Conservation (phyloP, 1,140 invertebrate genomes). For the Diabrotica virgifera region DNA sequence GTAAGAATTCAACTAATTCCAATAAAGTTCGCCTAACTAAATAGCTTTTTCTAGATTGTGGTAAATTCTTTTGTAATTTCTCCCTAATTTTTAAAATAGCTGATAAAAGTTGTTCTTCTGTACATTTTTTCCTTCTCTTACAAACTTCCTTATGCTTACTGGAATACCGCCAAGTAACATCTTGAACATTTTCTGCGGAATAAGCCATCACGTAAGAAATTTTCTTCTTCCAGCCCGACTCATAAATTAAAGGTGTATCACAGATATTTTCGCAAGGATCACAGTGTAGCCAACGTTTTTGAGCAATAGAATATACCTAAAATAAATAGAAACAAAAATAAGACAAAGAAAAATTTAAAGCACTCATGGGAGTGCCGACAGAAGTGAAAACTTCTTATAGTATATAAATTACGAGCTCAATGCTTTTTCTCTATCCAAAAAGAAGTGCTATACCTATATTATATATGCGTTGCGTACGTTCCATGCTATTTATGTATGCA, state of each 20-base stretch:
- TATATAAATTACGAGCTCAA: too few relatives aligned
- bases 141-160: slow-evolving; percentile 60
- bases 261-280: slow-evolving; percentile 91
- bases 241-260: slow-evolving; percentile 90
- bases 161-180: slow-evolving; percentile 95
- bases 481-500: too few relatives aligned
- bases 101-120: slow-evolving; percentile 60
- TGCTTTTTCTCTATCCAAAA: too few relatives aligned
- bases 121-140: slow-evolving; percentile 55
- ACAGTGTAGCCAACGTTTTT: slow-evolving; percentile 86
- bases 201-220: slow-evolving; percentile 86
- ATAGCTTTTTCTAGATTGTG: slow-evolving; percentile 50
- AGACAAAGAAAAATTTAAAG: too few relatives aligned
- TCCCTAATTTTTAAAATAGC: slow-evolving; percentile 51
- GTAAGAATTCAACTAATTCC: slow-evolving; percentile 58
- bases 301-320: slow-evolving; percentile 64
- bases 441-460: too few relatives aligned
- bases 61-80: slow-evolving; percentile 51
- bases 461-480: too few relatives aligned
- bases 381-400: too few relatives aligned
- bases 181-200: slow-evolving; percentile 87
- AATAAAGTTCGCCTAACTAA: slow-evolving; percentile 53
- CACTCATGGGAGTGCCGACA: too few relatives aligned
- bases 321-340: slow-evolving; percentile 11
- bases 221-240: slow-evolving; percentile 86